These are phyloP conservation scores for Phaonia tiefii DNA, from an alignment of 2,888 invertebrate species.

Conservation along the genomic window DNA sequence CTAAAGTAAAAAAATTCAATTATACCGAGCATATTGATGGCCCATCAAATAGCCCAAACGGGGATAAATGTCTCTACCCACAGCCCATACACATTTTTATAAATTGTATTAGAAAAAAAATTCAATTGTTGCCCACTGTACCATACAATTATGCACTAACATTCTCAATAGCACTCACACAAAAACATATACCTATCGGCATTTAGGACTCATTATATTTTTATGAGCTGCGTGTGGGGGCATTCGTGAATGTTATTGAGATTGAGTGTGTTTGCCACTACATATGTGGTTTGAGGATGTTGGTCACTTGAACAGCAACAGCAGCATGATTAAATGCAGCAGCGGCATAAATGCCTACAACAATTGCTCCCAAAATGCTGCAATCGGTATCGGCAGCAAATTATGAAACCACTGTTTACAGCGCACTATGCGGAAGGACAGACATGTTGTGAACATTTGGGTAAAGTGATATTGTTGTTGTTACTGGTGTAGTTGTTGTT, in stretches of 20 bases:
- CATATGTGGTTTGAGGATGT: conserved; percentile 37
- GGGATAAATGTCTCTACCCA: too few species aligned
- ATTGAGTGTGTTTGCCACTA: neutral
- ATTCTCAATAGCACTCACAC: conserved; percentile 1
- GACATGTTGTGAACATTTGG: neutral
- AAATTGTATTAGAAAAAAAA: too few species aligned
- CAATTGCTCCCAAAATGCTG: conserved; percentile 1
- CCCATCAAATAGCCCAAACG: too few species aligned
- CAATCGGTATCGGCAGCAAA: neutral
- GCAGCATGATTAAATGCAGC: neutral
- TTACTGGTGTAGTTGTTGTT: conserved; percentile 28
- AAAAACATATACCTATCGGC: conserved; percentile 21
- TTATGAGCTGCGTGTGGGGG: conserved; percentile 49
- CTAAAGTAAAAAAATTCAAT: too few species aligned
- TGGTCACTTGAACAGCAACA: conserved; percentile 54
- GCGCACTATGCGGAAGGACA: conserved; percentile 5
- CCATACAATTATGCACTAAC: neutral
- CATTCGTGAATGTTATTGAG: neutral
- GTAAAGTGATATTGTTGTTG: conserved; percentile 16
- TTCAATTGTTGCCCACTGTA: too few species aligned
- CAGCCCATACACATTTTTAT: too few species aligned
- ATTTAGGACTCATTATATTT: conserved; percentile 66
- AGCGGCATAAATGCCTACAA: conserved; percentile 5
- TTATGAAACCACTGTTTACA: neutral
- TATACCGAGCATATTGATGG: too few species aligned